Evolutionary conservation across 2,797 vertebrate species (phyloP), one percentile per base, ranked within the genome.

Genomic region (Loris lydekkerianus): DNA sequence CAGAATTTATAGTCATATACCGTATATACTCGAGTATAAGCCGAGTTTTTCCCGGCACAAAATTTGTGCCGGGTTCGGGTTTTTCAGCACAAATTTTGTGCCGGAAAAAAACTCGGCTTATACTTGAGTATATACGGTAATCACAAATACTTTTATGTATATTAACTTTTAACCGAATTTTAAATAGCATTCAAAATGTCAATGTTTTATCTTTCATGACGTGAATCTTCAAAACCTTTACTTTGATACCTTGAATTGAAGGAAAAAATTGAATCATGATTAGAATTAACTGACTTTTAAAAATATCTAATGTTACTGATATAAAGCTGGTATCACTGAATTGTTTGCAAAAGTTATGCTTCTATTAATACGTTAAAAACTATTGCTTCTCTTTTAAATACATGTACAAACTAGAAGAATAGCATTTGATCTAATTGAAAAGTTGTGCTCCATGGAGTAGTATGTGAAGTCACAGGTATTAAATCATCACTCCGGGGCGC

Each of bases 161-260:
- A 40, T 60, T 46, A 92, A 69, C 29, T 87, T 96, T 84, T 84
- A 93, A 67, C 17, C 27, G 60, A 75, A 70, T 92, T 80, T 65
- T 10, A 89, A 92, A 0, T 63, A 63, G 2, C 56, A 43, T 80
- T 61, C 40, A 80, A 49, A 29, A 67, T 86, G 31, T 85, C 49
- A 81, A 86, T 81, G 1, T 60, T 63, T 46, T 31, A 37, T 70
- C 4, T 93, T 81, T 81, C 70, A n/a, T 58, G 29, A 25, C 69
- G 10, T 60, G 23, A 80, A 18, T 82, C 75, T 92, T 69, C 2
- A n/a, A 61, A 56, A 53, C 21, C 53, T 78, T 58, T 78, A 34
- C 53, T 34, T 78, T 58, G 1, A 37, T 76, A 80, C 20, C 27
- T 85, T 94, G 9, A 40, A 67, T 61, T 89, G 67, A 58, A n/a